Percentiles rank a stretch among this genome's conserved stretches.
phyloP scores from a whole-genome alignment of 2,113 vertebrate genomes.

The Datnioides undecimradiatus region DNA sequence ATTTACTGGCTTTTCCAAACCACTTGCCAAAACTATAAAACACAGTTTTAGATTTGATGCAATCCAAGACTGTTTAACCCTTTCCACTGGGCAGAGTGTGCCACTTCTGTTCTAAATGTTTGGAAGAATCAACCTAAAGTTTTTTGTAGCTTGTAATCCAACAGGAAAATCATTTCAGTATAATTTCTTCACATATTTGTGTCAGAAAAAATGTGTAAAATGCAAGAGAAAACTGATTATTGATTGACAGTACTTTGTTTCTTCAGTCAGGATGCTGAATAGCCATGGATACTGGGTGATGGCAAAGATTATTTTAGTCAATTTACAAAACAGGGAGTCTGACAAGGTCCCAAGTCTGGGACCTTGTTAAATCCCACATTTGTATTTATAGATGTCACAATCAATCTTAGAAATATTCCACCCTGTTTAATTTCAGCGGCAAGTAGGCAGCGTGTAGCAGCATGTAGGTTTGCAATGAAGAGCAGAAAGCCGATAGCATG shows the following conservation, averaged over 20 bases:
- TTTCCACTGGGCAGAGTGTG: not conserved
- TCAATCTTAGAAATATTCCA: not conserved
- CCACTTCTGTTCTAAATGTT: not conserved
- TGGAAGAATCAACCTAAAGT: too few relatives aligned
- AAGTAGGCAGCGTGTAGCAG: not conserved
- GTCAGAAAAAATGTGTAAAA: not conserved
- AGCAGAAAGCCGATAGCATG: not conserved
- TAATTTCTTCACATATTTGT: not conserved
- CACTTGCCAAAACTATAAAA: not conserved
- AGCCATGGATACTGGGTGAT: not conserved
- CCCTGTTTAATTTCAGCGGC: not conserved
- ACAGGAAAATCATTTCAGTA: too few relatives aligned
- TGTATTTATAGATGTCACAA: not conserved
- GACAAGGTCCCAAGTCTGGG: not conserved
- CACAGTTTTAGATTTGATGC: not conserved
- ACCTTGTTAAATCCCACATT: not conserved
- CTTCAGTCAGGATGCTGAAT: constrained; percentile 6
- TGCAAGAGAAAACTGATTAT: not conserved
- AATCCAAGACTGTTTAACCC: not conserved
- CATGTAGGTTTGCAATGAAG: not conserved
- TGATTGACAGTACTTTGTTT: not conserved
- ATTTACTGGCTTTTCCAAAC: not conserved
- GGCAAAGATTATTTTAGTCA: not conserved
- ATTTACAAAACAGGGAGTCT: not conserved
- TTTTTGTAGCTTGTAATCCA: too few relatives aligned